Conservation (phyloP, 2,113 vertebrate species). For the Hipposideros armiger region DNA sequence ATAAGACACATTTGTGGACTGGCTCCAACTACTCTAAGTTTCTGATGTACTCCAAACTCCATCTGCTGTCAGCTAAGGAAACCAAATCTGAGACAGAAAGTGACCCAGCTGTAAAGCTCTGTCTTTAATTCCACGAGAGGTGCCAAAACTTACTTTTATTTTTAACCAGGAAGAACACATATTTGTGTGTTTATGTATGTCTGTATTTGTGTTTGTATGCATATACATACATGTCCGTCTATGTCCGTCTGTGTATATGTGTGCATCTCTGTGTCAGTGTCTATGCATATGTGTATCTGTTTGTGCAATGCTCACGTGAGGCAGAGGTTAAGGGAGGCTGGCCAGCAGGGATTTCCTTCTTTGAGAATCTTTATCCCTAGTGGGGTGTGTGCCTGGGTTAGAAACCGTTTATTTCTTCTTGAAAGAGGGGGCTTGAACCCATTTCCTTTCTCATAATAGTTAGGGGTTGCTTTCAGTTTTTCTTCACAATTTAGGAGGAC, state of each 20-base stretch:
- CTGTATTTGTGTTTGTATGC: neutral
- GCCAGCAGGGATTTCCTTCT: neutral
- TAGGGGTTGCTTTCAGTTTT: neutral
- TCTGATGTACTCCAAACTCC: neutral
- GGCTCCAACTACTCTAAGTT: neutral
- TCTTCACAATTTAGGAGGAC: neutral
- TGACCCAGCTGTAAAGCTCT: neutral
- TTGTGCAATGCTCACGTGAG: neutral
- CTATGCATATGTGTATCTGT: neutral
- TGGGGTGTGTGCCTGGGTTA: neutral
- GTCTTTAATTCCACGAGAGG: neutral
- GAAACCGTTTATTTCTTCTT: neutral
- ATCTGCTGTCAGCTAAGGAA: neutral
- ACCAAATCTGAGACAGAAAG: neutral
- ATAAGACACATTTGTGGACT: neutral
- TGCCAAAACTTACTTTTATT: neutral
- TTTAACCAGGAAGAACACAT: neutral
- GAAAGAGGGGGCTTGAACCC: neutral
- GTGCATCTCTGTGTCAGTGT: rapidly evolving
- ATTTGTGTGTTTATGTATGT: neutral
- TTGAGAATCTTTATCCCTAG: neutral
- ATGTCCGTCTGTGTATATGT: neutral
- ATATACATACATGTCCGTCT: rapidly evolving
- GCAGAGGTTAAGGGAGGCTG: neutral
- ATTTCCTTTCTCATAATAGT: neutral